Percentiles rank a stretch among this genome's conserved stretches.
Conservation (phyloP, 2,888 invertebrate genomes). For the Gonocerus acuteangulatus region DNA sequence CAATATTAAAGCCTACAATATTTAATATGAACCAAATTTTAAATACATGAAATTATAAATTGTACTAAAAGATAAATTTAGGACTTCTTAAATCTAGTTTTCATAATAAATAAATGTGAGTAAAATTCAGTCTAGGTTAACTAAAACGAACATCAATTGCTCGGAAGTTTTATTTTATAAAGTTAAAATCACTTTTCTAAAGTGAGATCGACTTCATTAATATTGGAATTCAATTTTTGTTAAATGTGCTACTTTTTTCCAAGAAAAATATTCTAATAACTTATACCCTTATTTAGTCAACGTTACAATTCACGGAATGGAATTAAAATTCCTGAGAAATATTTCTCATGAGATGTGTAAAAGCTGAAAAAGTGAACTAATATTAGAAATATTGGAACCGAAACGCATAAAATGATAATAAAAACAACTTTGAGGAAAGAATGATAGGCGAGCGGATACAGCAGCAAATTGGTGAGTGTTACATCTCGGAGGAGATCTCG, state of each 20-base stretch:
- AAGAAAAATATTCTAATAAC: too few relatives aligned
- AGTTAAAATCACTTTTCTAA: neutral
- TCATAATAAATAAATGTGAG: constrained; percentile 12
- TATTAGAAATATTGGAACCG: too few relatives aligned
- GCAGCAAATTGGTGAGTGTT: constrained; percentile 18
- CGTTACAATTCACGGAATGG: too few relatives aligned
- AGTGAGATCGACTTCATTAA: neutral
- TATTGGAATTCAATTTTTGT: too few relatives aligned
- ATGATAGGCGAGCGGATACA: constrained; percentile 5
- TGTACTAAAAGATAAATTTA: constrained; percentile 8
- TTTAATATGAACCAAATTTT: neutral
- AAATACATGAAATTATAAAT: neutral
- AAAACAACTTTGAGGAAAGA: constrained; percentile 1
- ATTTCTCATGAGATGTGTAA: too few relatives aligned
- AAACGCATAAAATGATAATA: constrained; percentile 14
- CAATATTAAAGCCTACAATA: neutral
- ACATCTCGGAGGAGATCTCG: constrained; percentile 15
- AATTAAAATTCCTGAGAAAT: too few relatives aligned
- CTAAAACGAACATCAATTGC: neutral
- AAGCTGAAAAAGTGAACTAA: too few relatives aligned
- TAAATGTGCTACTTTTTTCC: too few relatives aligned
- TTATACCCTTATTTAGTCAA: too few relatives aligned
- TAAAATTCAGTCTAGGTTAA: constrained; percentile 15
- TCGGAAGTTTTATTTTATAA: neutral
- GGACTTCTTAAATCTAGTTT: constrained; percentile 6